Percentiles rank a stretch among this genome's conserved stretches.
phyloP scores from a whole-genome alignment of 2,113 vertebrate genomes.

The Octodon degus region DNA sequence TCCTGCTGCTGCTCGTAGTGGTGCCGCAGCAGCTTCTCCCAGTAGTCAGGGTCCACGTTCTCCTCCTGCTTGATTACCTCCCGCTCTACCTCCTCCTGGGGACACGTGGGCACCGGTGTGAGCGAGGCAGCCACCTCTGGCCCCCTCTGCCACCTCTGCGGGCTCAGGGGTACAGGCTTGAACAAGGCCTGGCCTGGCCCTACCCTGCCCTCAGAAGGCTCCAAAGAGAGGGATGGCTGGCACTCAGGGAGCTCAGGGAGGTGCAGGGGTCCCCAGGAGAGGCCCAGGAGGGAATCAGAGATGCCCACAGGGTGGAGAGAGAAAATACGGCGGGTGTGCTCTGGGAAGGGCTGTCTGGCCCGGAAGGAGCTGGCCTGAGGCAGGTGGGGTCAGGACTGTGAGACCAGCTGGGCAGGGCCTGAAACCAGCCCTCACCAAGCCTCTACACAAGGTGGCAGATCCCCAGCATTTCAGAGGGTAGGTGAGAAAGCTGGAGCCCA shows the following conservation, averaged over 20 bases:
- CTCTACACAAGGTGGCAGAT: neutral
- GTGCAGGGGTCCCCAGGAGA: neutral
- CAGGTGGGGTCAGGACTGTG: rapidly evolving
- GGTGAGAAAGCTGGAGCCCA: neutral
- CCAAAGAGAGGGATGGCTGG: neutral
- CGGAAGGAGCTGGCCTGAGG: neutral
- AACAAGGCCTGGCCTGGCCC: neutral
- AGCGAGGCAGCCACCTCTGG: neutral
- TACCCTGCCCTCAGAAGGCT: neutral
- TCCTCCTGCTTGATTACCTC: slow-evolving; percentile 99
- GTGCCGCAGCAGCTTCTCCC: slow-evolving; percentile 98
- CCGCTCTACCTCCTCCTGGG: slow-evolving; percentile 96
- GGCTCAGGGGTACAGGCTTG: neutral
- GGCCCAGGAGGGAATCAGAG: neutral
- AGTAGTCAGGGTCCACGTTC: slow-evolving; percentile 98
- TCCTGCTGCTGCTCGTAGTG: slow-evolving; percentile 99
- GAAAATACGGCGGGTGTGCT: neutral
- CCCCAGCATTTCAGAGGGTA: neutral
- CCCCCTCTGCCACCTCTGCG: neutral
- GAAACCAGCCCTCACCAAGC: neutral
- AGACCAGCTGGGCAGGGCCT: neutral
- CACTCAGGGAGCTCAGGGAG: no score
- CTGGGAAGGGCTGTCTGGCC: neutral
- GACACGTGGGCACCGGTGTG: rapidly evolving
- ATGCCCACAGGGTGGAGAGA: neutral